Base-by-base conservation (phyloP, 2,888 invertebrate species). In the Lampropteryx suffumata region DNA sequence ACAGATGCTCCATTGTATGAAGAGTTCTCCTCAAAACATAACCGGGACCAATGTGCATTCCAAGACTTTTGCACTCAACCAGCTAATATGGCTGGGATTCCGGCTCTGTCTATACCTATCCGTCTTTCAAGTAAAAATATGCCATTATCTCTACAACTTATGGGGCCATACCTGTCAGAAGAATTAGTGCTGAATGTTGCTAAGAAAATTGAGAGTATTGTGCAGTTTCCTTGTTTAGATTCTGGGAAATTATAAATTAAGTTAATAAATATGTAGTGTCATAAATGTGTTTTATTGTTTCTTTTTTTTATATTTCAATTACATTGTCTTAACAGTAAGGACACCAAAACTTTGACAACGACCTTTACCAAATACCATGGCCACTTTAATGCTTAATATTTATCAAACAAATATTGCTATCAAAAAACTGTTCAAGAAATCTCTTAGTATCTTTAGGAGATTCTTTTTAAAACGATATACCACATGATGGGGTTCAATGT, bases 61-160 rank as follows among this genome's bases (percentile, higher is more conserved):
- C 96, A 97, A 74, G 99, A 99, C 87, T 97, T 94, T 75, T 99
- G 97, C 73, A 99, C 99, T 0, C 98, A 98, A 72, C 96, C 99
- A 0, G 97, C 96, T 0, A 99, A 99, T 77, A 95, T 99, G 96
- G 98, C 99, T 28, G 99, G 99, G 1, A 91, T 98, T 48, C 98
- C 99, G 7, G 98, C 99, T 0, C 78, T 99, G 12, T 95, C 95
- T 2, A 83, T 99, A 55, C 99, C 99, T 0, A 93, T 97, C 41
- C 91, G 92, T 45, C 79, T 98, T 24, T 97, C 97, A 0, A 80
- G 78, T 21, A 91, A 92, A 44, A 94, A 94, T 3, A 80, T 98
- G 48, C 99, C 99, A 0, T 82, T 99, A 9, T 94, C 97, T 39
- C 75, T 99, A 39, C 99, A 99, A 81, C 76, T 99, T 6, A 97